Evolutionary conservation across 2,888 invertebrate species (phyloP), one percentile per base, ranked within the genome.

Genomic region (Pseudolycoriella hygida): DNA sequence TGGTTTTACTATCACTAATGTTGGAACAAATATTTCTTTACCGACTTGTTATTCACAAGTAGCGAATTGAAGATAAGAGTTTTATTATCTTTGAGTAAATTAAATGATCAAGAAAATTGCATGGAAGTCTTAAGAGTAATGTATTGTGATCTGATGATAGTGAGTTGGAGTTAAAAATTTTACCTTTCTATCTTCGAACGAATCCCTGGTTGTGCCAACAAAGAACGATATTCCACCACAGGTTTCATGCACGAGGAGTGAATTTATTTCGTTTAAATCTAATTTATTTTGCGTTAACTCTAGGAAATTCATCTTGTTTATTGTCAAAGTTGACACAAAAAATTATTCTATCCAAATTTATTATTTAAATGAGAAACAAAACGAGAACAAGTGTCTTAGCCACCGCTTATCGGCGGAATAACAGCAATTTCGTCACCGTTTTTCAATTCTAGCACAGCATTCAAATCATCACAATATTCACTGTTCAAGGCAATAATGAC

Each of bases 361-460:
- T 12, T 38, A 25, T 46, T 4, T 37, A 46, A 45, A 19, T n/a
- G n/a, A n/a, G n/a, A n/a, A n/a, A n/a, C n/a, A n/a, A n/a, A n/a
- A n/a, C n/a, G n/a, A n/a, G n/a, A n/a, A n/a, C n/a, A n/a, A n/a
- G n/a, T 18, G 8, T 12, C 10, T 68, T 74, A 84, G 55, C 94
- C 94, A 55, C 93, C 93, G 66, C 93, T 93, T 43, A 96, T 70
- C 0, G 94, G 94, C 44, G 94, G 94, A 57, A 96, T 93, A 12
- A 94, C 73, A 49, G 93, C 94, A 50, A 94, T 72, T 62, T 79
- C 83, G 69, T 93, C 92, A 50, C 74, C 76, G 19, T 74, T 68
- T 34, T 69, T 70, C 5, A 88, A 62, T 17, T 66, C 59, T 34
- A 85, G 61, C 37, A 66, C 61, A 32, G 67, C 61, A 31, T 70